Evolutionary conservation across 1,140 invertebrate species (phyloP).

Genomic region (Drosophila rufa): DNA sequence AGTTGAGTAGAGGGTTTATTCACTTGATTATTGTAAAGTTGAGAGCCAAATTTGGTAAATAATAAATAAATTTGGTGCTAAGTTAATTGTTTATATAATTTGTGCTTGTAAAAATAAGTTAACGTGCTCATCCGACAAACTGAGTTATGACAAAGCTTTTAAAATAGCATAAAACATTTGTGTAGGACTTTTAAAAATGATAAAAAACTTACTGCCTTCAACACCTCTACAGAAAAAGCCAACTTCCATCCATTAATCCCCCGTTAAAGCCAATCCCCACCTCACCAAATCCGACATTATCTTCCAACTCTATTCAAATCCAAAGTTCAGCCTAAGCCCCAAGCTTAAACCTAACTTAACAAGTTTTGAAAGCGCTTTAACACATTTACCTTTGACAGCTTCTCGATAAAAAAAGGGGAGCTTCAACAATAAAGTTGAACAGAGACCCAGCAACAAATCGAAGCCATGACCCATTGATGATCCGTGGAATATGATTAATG

Average conservation of each 20-base stretch:
- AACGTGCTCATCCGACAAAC: too few relatives aligned
- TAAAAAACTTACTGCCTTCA: not conserved
- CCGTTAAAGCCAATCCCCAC: constrained; percentile 2
- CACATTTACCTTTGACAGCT: constrained; percentile 34
- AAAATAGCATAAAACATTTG: not conserved
- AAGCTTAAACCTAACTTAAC: constrained; percentile 27
- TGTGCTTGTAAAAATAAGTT: not conserved
- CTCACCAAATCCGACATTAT: constrained; percentile 4
- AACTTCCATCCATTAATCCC: constrained; percentile 3
- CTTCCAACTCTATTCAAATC: constrained; percentile 1
- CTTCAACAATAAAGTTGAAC: constrained; percentile 21
- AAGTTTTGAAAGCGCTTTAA: constrained; percentile 41
- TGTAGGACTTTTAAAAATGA: not conserved
- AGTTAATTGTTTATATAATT: not conserved
- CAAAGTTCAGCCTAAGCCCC: constrained; percentile 21
- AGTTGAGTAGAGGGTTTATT: not conserved
- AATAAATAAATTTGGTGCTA: not conserved
- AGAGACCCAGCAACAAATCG: constrained; percentile 31
- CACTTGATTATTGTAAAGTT: not conserved
- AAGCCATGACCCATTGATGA: constrained; percentile 50
- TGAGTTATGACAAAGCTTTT: not conserved
- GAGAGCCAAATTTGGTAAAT: not conserved
- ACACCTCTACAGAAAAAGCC: not conserved
- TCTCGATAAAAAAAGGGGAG: constrained; percentile 6
- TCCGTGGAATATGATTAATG: constrained; percentile 40